Evolutionary conservation across 2,888 invertebrate genomes (phyloP).

Genomic region (Leptinotarsa rubiginosa): DNA sequence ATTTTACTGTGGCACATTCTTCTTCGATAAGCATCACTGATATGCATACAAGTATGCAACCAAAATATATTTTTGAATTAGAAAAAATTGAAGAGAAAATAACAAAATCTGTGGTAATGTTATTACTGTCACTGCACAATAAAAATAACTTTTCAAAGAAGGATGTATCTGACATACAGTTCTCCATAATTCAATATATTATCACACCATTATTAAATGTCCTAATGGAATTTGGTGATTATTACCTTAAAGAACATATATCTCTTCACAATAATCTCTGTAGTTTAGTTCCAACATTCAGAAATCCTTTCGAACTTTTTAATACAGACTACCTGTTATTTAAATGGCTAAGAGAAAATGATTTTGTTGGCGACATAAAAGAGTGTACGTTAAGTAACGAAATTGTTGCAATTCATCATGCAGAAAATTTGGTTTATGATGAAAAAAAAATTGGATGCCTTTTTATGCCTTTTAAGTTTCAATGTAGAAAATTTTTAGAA

Average conservation of each 20-base stretch:
- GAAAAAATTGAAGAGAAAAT: background rate
- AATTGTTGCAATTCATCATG: constrained; percentile 15
- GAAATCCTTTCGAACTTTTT: constrained; percentile 12
- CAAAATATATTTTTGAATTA: background rate
- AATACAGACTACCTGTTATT: constrained; percentile 12
- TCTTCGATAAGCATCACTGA: too few relatives aligned
- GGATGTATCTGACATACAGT: constrained; percentile 27
- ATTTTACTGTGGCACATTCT: too few relatives aligned
- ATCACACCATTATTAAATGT: too few relatives aligned
- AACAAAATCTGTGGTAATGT: background rate
- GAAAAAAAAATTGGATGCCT: constrained; percentile 60
- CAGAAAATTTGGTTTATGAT: constrained; percentile 20
- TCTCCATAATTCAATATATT: too few relatives aligned
- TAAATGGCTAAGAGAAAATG: constrained; percentile 21
- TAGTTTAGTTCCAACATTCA: constrained; percentile 4
- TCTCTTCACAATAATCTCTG: constrained; percentile 20
- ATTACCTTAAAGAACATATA: constrained; percentile 3
- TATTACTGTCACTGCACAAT: constrained; percentile 23
- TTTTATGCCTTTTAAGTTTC: constrained; percentile 51
- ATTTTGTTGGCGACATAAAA: constrained; percentile 8
- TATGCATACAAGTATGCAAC: too few relatives aligned
- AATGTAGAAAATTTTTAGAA: constrained; percentile 34
- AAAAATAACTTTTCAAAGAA: constrained; percentile 29
- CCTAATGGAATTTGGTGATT: too few relatives aligned
- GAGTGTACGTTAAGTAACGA: constrained; percentile 23